Conservation (phyloP, 1,140 invertebrate species). For the Zaprionus vittiger region DNA sequence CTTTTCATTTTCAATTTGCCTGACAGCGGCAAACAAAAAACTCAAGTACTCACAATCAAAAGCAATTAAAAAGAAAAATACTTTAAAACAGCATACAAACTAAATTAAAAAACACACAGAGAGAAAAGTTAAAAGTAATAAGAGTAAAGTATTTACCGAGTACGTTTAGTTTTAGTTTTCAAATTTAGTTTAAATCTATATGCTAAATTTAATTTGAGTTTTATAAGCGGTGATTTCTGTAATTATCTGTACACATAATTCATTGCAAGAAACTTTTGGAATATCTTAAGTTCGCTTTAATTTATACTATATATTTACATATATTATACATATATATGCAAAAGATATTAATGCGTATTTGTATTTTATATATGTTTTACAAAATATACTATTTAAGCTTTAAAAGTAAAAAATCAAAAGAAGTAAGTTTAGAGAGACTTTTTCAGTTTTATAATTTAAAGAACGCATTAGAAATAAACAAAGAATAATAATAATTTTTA, state of each 20-base stretch:
- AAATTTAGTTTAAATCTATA: slow-evolving; percentile 51
- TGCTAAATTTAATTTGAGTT: slow-evolving; percentile 47
- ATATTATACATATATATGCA: slow-evolving; percentile 39
- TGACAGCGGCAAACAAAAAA: slow-evolving; percentile 47
- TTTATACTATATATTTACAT: slow-evolving; percentile 38
- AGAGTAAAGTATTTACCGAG: slow-evolving; percentile 50
- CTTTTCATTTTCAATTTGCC: slow-evolving; percentile 24
- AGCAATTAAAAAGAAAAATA: slow-evolving; percentile 68
- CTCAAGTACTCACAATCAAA: slow-evolving; percentile 72
- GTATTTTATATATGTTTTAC: slow-evolving; percentile 65
- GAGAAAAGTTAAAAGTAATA: slow-evolving; percentile 36
- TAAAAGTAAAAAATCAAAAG: slow-evolving; percentile 72
- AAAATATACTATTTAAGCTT: slow-evolving; percentile 75
- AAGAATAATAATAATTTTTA: slow-evolving; percentile 36
- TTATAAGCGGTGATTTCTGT: slow-evolving; percentile 49
- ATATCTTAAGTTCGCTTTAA: slow-evolving; percentile 54
- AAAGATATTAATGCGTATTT: slow-evolving; percentile 41
- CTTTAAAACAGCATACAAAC: slow-evolving; percentile 33
- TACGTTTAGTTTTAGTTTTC: slow-evolving; percentile 61
- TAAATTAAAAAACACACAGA: slow-evolving; percentile 27
- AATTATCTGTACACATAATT: slow-evolving; percentile 35
- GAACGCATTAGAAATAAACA: slow-evolving; percentile 45
- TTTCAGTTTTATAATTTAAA: slow-evolving; percentile 61
- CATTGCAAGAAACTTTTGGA: slow-evolving; percentile 46
- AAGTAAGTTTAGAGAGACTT: slow-evolving; percentile 50